Percentiles rank a stretch among this genome's conserved stretches.
These are phyloP conservation scores for Strigops habroptila DNA, from an alignment of 2,113 vertebrate genomes.

Conservation along the genomic window DNA sequence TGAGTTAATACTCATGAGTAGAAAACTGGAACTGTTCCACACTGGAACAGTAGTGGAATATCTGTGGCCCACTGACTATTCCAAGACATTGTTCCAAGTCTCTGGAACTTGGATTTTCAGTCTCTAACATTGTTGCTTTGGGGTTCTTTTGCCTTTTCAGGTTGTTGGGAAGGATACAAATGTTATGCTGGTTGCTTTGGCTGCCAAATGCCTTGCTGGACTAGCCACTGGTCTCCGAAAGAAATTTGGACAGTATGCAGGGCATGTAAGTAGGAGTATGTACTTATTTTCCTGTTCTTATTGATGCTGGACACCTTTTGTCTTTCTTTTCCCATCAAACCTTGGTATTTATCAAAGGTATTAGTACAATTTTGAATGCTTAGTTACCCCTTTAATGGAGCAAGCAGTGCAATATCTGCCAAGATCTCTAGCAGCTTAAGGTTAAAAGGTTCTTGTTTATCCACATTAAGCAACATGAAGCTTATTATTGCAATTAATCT, in stretches of 20 bases:
- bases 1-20: neutral
- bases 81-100: neutral
- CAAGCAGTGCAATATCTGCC: neutral
- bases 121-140: neutral
- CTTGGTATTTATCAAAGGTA: neutral
- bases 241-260: conserved; percentile 96
- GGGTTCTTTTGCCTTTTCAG: conserved; percentile 61
- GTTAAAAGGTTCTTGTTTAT: neutral
- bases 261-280: conserved; percentile 82
- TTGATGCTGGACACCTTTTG: neutral
- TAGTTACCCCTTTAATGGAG: neutral
- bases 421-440: neutral
- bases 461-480: neutral
- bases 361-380: neutral
- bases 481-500: neutral
- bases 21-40: no score
- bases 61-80: neutral
- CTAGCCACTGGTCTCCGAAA: conserved; percentile 91
- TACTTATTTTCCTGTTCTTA: neutral
- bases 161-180: conserved; percentile 97
- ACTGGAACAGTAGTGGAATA: neutral
- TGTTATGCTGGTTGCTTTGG: conserved; percentile 93
- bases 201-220: conserved; percentile 92
- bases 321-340: neutral
- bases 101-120: neutral